Evolutionary conservation across 2,113 vertebrate genomes (phyloP), one percentile per base, ranked within the genome.

Genomic region (Boleophthalmus pectinirostris): DNA sequence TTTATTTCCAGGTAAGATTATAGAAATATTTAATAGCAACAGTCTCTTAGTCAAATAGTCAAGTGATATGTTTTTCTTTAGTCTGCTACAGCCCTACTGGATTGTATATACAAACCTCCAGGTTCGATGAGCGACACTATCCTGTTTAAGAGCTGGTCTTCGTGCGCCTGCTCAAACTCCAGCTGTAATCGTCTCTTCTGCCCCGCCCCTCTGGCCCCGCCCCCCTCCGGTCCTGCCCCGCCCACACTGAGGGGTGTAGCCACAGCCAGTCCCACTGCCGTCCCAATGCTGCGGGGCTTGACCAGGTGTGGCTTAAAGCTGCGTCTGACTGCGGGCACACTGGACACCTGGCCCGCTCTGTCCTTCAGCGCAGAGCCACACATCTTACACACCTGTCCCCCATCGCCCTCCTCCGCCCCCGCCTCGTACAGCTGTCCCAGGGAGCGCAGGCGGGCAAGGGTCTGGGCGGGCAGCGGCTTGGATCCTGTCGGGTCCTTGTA

Each of bases 81-180:
- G 29, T 29, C 29, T 4, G 4, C 29, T 29, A 29, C 4, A 29
- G 29, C 29, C 29, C 29, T 29, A 4, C 9, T 43, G 49, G 3
- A 16, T 7, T 51, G 49, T 51, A n/a, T 45, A 9, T 63, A 74
- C 81, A 38, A 23, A 91, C 90, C 94, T 0, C 94, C 93, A 0
- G 97, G 97, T 88, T 98, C 96, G 0, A 97, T 93, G 33, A 99
- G 94, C 0, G 93, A 95, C 87, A 97, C 63, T 74, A 99, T 96
- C 77, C 95, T 93, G 82, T 86, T 91, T 78, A 99, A 82, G 64
- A 98, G 92, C 16, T 93, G 70, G 0, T 97, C 97, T 90, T 99
- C 97, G 0, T 90, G 86, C 0, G 86, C 85, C 0, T 91, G 93
- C 71, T 97, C 95, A 7, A 96, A 99, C 80, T 98, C 96, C 89